Evolutionary conservation across 2,888 invertebrate genomes (phyloP).

Genomic region (Heliconius charithonia): DNA sequence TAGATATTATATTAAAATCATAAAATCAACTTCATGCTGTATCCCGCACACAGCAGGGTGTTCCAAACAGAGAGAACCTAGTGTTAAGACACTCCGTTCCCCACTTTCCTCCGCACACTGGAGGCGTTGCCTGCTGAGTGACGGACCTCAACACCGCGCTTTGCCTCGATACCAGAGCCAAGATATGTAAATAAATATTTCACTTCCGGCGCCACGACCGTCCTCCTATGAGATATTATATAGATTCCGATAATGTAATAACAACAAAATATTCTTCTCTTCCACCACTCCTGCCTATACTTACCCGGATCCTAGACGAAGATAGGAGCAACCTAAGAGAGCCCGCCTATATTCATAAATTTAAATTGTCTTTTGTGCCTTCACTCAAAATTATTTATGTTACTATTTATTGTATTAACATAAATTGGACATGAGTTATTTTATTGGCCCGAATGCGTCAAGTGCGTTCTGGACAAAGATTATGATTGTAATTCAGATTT

Average conservation of each 20-base stretch:
- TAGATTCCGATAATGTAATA: background rate
- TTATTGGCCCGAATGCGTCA: slow-evolving; percentile 77
- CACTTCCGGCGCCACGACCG: too few species aligned
- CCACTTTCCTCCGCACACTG: too few species aligned
- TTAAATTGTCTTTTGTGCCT: slow-evolving; percentile 75
- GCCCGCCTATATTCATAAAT: slow-evolving; percentile 71
- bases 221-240: background rate
- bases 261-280: background rate
- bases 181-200: too few species aligned
- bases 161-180: too few species aligned
- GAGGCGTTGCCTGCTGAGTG: too few species aligned
- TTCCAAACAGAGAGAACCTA: too few species aligned
- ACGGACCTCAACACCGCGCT: too few species aligned
- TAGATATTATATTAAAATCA: background rate
- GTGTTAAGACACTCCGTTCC: too few species aligned
- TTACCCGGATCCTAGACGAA: slow-evolving; percentile 21
- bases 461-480: slow-evolving; percentile 76
- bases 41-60: too few species aligned
- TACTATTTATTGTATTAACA: slow-evolving; percentile 83
- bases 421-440: slow-evolving; percentile 84
- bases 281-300: background rate
- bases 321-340: slow-evolving; percentile 57
- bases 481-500: slow-evolving; percentile 79
- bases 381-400: slow-evolving; percentile 77
- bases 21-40: too few species aligned